A percentile compares a stretch with the other conserved stretches of the same genome.
Evolutionary conservation across 2,113 vertebrate genomes (phyloP).

Genomic region (Sinocyclocheilus anshuiensis): DNA sequence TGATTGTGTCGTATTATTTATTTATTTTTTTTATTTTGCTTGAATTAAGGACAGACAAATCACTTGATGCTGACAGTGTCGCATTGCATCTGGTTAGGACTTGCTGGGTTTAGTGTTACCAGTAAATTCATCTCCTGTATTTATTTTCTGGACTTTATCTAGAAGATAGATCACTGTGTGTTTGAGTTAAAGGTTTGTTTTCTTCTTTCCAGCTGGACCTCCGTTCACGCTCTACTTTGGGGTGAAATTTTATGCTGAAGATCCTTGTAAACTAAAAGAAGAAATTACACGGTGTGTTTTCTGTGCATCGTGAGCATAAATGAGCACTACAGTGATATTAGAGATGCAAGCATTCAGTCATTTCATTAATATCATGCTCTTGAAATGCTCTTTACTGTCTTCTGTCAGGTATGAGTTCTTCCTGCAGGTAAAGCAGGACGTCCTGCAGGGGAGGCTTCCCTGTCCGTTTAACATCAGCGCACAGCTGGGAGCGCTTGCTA

Average conservation of each 20-base stretch:
- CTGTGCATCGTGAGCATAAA: not conserved
- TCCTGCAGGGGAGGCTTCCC: slow-evolving; percentile 85
- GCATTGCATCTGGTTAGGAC: not conserved
- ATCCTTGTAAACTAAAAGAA: slow-evolving; percentile 87
- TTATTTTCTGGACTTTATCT: not conserved
- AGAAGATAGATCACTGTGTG: not conserved
- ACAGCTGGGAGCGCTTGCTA: slow-evolving; percentile 81
- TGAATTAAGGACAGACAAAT: not conserved
- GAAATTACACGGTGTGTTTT: slow-evolving; percentile 84
- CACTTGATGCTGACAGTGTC: not conserved
- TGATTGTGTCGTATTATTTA: not conserved
- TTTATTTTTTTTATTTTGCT: not conserved
- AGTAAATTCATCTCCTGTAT: not conserved
- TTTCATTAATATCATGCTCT: not conserved
- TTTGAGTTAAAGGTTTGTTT: not conserved
- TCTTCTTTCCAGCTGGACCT: slow-evolving; percentile 80
- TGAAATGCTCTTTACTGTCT: not conserved
- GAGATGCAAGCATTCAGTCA: not conserved
- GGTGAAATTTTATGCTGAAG: slow-evolving; percentile 90
- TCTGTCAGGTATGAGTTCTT: slow-evolving; percentile 85
- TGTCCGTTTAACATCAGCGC: slow-evolving; percentile 75
- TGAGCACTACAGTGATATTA: not conserved
- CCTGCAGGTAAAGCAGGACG: slow-evolving; percentile 89
- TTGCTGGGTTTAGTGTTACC: too few relatives aligned
- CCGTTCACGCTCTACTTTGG: slow-evolving; percentile 93